Conservation (phyloP, 2,888 invertebrate genomes). For the Pterostichus niger region DNA sequence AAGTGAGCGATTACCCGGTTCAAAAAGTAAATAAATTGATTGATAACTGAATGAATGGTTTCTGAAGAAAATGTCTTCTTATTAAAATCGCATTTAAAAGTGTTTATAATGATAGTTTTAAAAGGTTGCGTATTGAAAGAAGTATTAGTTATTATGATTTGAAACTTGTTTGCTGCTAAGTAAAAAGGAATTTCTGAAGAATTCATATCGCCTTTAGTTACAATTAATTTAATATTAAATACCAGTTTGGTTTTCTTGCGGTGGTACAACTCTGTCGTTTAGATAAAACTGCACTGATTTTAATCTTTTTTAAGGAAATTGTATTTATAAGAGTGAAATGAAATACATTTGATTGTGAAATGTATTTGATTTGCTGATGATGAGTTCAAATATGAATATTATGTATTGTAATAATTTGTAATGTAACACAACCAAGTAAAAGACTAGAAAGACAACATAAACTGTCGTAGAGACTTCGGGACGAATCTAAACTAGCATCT, state of each 20-base stretch:
- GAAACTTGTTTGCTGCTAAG: background rate
- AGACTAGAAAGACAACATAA: constrained; percentile 17
- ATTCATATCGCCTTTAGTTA: constrained; percentile 32
- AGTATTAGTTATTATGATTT: too few relatives aligned
- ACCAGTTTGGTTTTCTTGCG: constrained; percentile 38
- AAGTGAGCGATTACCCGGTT: too few relatives aligned
- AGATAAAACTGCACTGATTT: constrained; percentile 1
- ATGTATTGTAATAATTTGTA: too few relatives aligned
- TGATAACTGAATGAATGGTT: too few relatives aligned
- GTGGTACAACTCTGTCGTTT: constrained; percentile 9
- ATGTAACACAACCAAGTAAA: constrained; percentile 27
- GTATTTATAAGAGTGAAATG: too few relatives aligned
- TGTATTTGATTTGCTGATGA: constrained; percentile 3
- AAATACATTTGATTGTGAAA: constrained; percentile 7
- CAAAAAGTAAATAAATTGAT: too few relatives aligned
- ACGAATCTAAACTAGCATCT: constrained; percentile 21
- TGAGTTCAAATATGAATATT: too few relatives aligned
- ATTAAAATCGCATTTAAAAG: too few relatives aligned
- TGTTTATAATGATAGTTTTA: too few relatives aligned
- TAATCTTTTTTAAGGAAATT: too few relatives aligned
- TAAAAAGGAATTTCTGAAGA: background rate
- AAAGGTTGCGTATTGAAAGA: too few relatives aligned
- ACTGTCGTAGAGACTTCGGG: constrained; percentile 16
- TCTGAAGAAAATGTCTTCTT: too few relatives aligned
- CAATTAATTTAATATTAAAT: constrained; percentile 17